These are phyloP conservation scores for Plutomurus gul DNA, from an alignment of 1,140 invertebrate genomes.

Conservation along the genomic window DNA sequence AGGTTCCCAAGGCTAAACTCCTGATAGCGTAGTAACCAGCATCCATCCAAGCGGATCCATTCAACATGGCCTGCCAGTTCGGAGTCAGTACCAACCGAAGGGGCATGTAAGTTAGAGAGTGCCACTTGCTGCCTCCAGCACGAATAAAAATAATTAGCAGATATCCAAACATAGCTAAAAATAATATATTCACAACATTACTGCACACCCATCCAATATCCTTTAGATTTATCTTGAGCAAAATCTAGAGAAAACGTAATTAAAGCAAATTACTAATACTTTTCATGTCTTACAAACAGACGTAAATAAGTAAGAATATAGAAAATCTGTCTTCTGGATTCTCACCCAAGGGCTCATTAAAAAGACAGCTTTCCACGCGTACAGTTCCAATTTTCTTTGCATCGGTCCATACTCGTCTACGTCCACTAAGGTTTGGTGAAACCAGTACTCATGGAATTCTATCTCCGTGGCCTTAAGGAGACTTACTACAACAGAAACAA, in stretches of 20 bases:
- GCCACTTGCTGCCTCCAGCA: background rate
- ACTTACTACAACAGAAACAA: no score
- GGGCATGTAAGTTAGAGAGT: background rate
- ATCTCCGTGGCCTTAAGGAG: no score
- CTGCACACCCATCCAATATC: background rate
- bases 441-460: no score
- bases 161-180: background rate
- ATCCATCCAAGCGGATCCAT: background rate
- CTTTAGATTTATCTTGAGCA: background rate
- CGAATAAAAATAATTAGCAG: background rate
- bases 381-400: no score
- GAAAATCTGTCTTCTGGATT: no score
- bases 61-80: background rate
- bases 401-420: no score
- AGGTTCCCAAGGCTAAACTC: background rate
- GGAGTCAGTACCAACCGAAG: background rate
- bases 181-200: background rate
- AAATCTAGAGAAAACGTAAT: background rate
- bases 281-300: background rate
- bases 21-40: background rate
- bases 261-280: background rate
- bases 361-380: no score
- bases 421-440: no score
- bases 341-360: no score
- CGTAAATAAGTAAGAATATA: no score